A percentile compares a stretch with the other conserved stretches of the same genome.
Conservation (phyloP, 2,888 invertebrate species). For the Andrena flavipes region DNA sequence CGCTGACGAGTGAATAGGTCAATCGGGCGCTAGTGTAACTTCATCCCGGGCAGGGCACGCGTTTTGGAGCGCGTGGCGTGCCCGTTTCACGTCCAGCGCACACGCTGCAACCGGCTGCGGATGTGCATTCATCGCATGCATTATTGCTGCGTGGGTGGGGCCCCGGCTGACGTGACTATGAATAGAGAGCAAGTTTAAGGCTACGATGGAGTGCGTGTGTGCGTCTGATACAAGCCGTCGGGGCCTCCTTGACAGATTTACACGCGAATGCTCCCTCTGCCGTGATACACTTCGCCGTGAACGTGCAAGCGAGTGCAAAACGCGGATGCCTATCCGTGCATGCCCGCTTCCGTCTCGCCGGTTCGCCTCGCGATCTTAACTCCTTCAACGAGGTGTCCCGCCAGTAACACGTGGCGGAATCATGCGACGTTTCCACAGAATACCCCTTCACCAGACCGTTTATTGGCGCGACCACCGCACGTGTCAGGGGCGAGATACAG, state of each 20-base stretch:
- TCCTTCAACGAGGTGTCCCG: conserved; percentile 3
- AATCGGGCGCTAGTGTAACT: conserved; percentile 59
- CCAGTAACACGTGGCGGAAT: conserved; percentile 3
- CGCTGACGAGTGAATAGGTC: conserved; percentile 49
- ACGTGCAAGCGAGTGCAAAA: not conserved
- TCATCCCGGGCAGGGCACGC: conserved; percentile 43
- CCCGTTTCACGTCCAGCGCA: conserved; percentile 45
- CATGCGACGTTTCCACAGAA: not conserved
- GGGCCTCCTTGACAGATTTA: conserved; percentile 71
- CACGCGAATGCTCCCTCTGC: conserved; percentile 60
- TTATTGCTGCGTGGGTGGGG: conserved; percentile 69
- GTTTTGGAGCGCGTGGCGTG: conserved; percentile 38
- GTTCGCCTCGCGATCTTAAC: not conserved
- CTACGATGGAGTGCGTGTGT: conserved; percentile 60
- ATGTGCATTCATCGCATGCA: conserved; percentile 72
- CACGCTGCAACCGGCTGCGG: conserved; percentile 53
- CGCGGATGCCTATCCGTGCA: not conserved
- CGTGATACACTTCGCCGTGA: conserved; percentile 48
- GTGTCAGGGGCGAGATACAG: too few species aligned
- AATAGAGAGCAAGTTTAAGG: conserved; percentile 79
- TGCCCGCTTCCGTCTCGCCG: not conserved
- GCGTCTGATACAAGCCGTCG: conserved; percentile 41
- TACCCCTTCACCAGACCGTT: not conserved
- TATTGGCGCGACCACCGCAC: not conserved
- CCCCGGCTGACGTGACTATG: conserved; percentile 69